Base-by-base conservation (phyloP, 2,888 invertebrate species). In the Galeruca laticollis region DNA sequence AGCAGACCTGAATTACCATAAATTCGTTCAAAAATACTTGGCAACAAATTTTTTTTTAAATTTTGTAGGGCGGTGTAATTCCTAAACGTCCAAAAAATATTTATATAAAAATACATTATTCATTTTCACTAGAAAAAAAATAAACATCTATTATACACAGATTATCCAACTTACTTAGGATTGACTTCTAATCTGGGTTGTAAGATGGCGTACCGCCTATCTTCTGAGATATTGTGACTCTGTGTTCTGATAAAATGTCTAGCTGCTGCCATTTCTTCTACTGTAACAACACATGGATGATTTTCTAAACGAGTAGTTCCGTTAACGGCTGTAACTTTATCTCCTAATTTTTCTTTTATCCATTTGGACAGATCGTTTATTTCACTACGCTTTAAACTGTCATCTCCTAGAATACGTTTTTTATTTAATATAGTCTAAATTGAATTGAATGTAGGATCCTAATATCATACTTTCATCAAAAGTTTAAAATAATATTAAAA, bases 221-320 rank as follows among this genome's bases (percentile, higher is more conserved):
- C 96, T 79, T 97, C 96, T 0, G 92, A 90, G 66, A 95, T 84
- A 78, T 90, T 90, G 77, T 92, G 92, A 63, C 96, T 92, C 80
- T 97, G 95, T 0, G 97, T 96, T 65, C 95, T 90, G 65, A 98
- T 91, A 81, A 98, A 98, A 85, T 98, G 98, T 56, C 99, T 88
- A 0, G 98, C 98, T 1, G 97, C 94, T 0, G 96, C 98, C 97
- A 98, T 98, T 86, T 99, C 98, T 76, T 94, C 95, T 0, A 98
- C 97, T 0, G 97, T 97, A 2, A 99, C 90, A 0, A 98, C 94
- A 83, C 98, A 98, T 0, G 99, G 98, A 87, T 99, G 96, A 1
- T 90, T 89, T 78, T 95, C 95, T 51, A 98, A 87, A 67, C 94
- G 91, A 40, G 90, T 91, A 0, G 98, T 98, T 1, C 93, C 91